These are phyloP conservation scores for Porites cylindrica DNA, from an alignment of 92 coral and sea anemone species.

Conservation along the genomic window DNA sequence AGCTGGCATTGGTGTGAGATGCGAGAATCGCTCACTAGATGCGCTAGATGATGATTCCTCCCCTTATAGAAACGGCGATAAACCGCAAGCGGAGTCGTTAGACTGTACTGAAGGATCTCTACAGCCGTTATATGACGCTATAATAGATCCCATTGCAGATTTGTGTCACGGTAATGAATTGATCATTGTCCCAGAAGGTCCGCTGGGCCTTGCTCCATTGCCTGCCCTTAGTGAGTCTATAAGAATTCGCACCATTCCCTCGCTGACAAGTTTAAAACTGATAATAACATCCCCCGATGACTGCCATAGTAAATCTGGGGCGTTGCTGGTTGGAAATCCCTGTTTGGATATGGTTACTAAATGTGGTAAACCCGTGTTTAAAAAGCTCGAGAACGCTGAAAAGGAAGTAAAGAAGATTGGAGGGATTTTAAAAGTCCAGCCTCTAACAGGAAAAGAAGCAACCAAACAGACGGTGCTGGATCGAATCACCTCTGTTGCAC, in stretches of 20 bases:
- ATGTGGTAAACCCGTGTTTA: no score
- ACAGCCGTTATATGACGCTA: not conserved
- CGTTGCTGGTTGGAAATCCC: not conserved
- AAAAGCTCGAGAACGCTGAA: no score
- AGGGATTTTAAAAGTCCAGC: no score
- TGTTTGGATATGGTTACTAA: no score
- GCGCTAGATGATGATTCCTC: not conserved
- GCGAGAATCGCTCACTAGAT: not conserved
- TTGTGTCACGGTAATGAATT: not conserved
- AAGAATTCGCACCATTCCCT: not conserved
- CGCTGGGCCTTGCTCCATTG: not conserved
- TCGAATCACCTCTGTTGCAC: no score
- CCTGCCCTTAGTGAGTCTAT: not conserved
- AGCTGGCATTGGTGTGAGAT: not conserved
- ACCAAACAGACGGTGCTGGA: no score
- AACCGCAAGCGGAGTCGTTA: not conserved
- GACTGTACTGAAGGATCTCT: not conserved
- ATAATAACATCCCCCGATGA: not conserved
- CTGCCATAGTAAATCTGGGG: not conserved
- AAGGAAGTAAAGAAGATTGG: no score
- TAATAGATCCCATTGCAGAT: not conserved
- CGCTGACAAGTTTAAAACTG: not conserved
- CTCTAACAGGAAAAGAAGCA: no score
- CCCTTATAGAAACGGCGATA: not conserved
- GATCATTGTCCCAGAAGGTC: slow-evolving; percentile 7